These are phyloP conservation scores for Poeciliopsis infans DNA, from an alignment of 2,797 vertebrate species.

Conservation along the genomic window DNA sequence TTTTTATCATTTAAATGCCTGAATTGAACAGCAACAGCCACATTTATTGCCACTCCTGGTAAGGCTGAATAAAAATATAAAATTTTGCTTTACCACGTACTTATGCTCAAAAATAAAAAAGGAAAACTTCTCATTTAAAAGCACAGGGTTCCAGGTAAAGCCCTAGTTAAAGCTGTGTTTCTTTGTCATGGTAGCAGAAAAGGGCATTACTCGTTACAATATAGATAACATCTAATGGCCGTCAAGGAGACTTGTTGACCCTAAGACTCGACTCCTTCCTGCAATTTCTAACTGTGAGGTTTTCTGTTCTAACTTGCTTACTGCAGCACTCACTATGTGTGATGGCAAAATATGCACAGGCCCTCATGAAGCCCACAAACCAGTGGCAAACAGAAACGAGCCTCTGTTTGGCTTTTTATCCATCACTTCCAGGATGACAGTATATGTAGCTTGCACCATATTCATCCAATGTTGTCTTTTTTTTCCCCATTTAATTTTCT, in stretches of 20 bases:
- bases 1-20: conserved; percentile 27
- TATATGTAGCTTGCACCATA: not conserved
- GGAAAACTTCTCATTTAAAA: not conserved
- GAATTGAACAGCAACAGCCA: not conserved
- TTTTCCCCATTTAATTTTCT: not conserved
- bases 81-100: not conserved
- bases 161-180: not conserved
- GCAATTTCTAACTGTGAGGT: not conserved
- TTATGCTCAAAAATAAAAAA: not conserved
- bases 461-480: conserved; percentile 9
- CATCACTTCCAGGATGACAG: not conserved
- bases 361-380: not conserved
- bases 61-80: not conserved
- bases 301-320: not conserved
- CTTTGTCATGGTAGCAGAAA: not conserved
- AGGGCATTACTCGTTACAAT: not conserved
- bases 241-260: not conserved
- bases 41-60: not conserved
- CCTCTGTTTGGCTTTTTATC: not conserved
- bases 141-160: not conserved
- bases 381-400: not conserved
- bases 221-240: not conserved
- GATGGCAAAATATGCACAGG: not conserved
- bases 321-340: not conserved
- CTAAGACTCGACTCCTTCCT: not conserved